Conservation (phyloP, 2,797 vertebrate species). For the Megaceryle alcyon region DNA sequence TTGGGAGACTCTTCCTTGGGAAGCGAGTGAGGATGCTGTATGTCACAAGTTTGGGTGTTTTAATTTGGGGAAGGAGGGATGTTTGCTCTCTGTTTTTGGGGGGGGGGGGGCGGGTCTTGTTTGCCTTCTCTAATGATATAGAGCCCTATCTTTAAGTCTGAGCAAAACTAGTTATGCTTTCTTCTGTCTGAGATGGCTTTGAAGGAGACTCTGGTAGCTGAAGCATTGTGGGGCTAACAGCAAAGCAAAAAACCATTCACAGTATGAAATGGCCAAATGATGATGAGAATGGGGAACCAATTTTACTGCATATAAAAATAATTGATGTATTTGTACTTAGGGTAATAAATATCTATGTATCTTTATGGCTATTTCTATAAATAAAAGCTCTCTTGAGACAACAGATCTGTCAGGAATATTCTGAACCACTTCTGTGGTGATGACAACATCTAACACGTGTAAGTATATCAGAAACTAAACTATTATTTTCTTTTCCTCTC, state of each 20-base stretch:
- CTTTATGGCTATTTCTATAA: background rate
- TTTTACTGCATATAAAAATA: accelerated
- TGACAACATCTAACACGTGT: background rate
- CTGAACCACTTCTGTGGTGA: background rate
- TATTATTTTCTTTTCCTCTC: background rate
- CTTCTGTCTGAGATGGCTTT: background rate
- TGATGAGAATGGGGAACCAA: background rate
- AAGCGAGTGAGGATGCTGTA: background rate
- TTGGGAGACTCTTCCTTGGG: background rate
- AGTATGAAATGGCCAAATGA: background rate
- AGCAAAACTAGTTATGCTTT: background rate
- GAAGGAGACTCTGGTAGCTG: background rate
- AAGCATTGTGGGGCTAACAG: background rate
- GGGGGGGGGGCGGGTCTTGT: background rate
- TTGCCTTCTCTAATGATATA: background rate
- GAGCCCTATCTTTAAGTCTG: background rate
- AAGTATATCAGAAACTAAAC: background rate
- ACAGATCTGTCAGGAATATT: background rate
- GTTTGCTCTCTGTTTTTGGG: accelerated
- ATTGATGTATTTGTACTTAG: background rate
- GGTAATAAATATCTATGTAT: background rate
- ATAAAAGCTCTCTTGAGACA: background rate
- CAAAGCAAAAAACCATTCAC: background rate
- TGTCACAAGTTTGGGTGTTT: accelerated
- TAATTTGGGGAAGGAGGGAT: background rate